Evolutionary conservation across 1,140 invertebrate species (phyloP).

Genomic region (Trachymyrmex cornetzi): DNA sequence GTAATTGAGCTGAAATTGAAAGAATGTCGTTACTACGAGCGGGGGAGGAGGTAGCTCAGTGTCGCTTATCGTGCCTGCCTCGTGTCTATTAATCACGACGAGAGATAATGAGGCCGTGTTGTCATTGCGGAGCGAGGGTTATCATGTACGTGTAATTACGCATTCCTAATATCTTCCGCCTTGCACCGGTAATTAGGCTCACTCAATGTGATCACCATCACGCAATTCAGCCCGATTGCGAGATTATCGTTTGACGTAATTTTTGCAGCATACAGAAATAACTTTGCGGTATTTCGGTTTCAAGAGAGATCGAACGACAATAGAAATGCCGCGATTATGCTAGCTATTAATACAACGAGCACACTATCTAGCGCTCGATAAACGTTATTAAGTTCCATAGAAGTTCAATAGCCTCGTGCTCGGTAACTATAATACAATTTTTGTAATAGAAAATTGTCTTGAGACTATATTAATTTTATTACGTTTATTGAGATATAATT

Average conservation of each 20-base stretch:
- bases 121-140: conserved; percentile 62
- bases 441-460: neutral
- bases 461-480: conserved; percentile 8
- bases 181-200: conserved; percentile 69
- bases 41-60: too few species aligned
- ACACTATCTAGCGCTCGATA: neutral
- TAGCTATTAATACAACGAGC: conserved; percentile 1
- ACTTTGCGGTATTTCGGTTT: neutral
- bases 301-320: neutral
- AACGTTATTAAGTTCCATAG: conserved; percentile 1
- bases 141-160: conserved; percentile 72
- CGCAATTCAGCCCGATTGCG: conserved; percentile 26
- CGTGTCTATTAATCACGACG: conserved; percentile 70
- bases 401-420: neutral
- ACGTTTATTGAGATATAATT: neutral
- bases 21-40: conserved; percentile 66
- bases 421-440: conserved; percentile 10
- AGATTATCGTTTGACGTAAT: conserved; percentile 20
- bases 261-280: neutral
- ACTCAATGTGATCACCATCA: conserved; percentile 40
- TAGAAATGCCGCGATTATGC: neutral
- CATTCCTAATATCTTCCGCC: conserved; percentile 75
- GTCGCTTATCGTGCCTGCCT: conserved; percentile 61
- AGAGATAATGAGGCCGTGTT: conserved; percentile 63
- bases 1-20: conserved; percentile 65